Evolutionary conservation across 2,113 vertebrate species (phyloP).

Genomic region (Dicrurus megarhynchus): DNA sequence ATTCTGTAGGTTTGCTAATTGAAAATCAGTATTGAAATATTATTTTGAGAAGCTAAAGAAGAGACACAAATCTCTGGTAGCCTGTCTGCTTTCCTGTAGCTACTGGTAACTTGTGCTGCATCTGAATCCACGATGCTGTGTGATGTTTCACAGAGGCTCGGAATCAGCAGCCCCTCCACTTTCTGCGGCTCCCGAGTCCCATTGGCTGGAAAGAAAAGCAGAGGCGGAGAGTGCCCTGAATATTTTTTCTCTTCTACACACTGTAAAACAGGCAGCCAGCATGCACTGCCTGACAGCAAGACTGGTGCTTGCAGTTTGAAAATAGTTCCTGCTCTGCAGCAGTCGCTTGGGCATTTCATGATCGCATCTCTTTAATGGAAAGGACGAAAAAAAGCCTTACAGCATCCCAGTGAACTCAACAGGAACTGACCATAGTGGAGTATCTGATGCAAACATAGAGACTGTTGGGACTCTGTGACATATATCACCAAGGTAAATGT

Average conservation of each 20-base stretch:
- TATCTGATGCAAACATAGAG: not conserved
- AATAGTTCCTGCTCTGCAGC: not conserved
- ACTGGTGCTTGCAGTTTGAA: not conserved
- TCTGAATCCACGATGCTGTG: not conserved
- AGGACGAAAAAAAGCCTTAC: not conserved
- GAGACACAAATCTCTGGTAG: not conserved
- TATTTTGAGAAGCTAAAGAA: not conserved
- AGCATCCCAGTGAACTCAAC: not conserved
- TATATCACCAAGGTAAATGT: not conserved
- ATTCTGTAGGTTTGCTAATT: not conserved
- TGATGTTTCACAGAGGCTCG: not conserved
- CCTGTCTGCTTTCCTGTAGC: not conserved
- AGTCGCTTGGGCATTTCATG: not conserved
- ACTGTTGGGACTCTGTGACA: not conserved
- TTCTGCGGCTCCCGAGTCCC: not conserved
- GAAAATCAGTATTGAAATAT: not conserved
- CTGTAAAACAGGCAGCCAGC: constrained; percentile 35
- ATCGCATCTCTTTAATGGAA: not conserved
- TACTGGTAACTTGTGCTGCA: not conserved
- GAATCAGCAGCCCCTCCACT: not conserved
- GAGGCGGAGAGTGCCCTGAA: constrained; percentile 61
- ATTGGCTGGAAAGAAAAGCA: constrained; percentile 69
- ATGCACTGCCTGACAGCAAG: not conserved
- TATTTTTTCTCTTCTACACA: constrained; percentile 21
- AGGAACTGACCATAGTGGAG: not conserved